Conservation (phyloP, 1,140 invertebrate species). For the Zaprionus ghesquierei region DNA sequence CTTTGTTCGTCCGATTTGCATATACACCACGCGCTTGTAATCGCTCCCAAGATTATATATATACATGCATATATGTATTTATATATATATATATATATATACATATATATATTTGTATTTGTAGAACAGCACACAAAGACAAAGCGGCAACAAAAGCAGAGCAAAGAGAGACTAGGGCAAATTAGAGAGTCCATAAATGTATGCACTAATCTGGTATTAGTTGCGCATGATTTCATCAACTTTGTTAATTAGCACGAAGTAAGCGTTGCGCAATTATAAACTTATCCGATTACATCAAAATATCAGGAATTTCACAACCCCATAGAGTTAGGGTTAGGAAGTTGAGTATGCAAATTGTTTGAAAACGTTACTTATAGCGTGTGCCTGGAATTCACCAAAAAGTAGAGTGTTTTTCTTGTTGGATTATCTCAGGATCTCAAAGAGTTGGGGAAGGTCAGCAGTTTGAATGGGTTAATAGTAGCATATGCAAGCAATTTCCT, state of each 20-base stretch:
- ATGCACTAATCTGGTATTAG: background rate
- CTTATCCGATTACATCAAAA: too few relatives aligned
- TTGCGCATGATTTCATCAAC: background rate
- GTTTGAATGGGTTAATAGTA: too few relatives aligned
- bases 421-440: background rate
- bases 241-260: background rate
- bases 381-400: too few relatives aligned
- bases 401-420: too few relatives aligned
- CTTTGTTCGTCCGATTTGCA: constrained; percentile 47
- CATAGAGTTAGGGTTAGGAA: background rate
- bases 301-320: background rate
- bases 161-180: background rate
- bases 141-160: background rate
- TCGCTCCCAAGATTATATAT: constrained; percentile 41
- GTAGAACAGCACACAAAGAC: background rate
- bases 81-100: constrained; percentile 8
- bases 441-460: background rate
- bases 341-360: background rate
- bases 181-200: background rate
- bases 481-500: too few relatives aligned
- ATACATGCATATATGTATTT: background rate
- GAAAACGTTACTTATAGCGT: too few relatives aligned
- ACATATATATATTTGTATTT: constrained; percentile 7
- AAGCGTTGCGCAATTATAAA: too few relatives aligned
- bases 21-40: constrained; percentile 42